A percentile compares a stretch with the other conserved stretches of the same genome.
These are phyloP conservation scores for Scelioninae gen. 1 DNA, from an alignment of 2,888 invertebrate genomes.

Conservation along the genomic window DNA sequence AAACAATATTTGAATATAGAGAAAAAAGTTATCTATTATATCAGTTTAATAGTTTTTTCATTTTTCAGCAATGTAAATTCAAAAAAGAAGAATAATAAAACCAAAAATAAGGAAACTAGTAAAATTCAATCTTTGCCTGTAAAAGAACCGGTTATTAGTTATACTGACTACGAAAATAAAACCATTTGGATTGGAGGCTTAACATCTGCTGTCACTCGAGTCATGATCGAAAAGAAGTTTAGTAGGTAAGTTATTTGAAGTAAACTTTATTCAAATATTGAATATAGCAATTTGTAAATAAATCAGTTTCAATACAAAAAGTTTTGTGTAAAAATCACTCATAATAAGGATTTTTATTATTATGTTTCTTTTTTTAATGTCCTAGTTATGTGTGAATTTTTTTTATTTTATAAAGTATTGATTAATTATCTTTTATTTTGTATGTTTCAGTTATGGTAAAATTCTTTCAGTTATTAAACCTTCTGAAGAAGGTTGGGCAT, in stretches of 20 bases:
- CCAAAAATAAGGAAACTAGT: background rate
- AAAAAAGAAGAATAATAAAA: background rate
- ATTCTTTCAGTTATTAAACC: conserved; percentile 8
- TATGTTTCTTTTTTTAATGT: background rate
- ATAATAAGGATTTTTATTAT: background rate
- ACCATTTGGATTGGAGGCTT: conserved; percentile 68
- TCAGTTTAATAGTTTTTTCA: too few relatives aligned
- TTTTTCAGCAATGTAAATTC: too few relatives aligned
- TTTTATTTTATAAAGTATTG: too few relatives aligned
- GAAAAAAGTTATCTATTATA: too few relatives aligned
- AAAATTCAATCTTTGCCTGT: background rate
- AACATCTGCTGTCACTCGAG: conserved; percentile 46
- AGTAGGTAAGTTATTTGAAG: conserved; percentile 45
- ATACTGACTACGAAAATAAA: conserved; percentile 45
- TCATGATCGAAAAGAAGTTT: conserved; percentile 61
- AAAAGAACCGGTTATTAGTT: conserved; percentile 16
- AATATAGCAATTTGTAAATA: background rate
- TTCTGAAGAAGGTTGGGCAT: conserved; percentile 10
- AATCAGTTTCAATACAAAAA: too few relatives aligned
- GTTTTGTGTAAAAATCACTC: too few relatives aligned
- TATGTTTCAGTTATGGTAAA: conserved; percentile 22
- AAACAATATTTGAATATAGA: too few relatives aligned
- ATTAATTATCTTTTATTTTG: conserved; percentile 3
- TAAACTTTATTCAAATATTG: background rate
- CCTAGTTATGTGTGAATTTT: too few relatives aligned